phyloP scores from a whole-genome alignment of 2,888 invertebrate genomes.

The Achlya flavicornis region DNA sequence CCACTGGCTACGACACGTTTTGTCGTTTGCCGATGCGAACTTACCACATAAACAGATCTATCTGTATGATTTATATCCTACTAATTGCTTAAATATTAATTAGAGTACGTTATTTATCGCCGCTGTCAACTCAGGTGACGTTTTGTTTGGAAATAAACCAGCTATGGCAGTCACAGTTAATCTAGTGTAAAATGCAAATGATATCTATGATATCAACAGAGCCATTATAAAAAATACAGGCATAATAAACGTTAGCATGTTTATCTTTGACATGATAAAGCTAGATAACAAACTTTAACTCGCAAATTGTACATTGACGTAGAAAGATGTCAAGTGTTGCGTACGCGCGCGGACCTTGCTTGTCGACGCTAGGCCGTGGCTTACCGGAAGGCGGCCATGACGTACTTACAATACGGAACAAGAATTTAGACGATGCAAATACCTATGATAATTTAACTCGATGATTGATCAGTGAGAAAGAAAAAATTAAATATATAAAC shows the following conservation, averaged over 20 bases:
- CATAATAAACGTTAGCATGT: constrained; percentile 3
- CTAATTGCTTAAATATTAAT: constrained; percentile 6
- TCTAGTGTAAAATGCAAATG: neutral
- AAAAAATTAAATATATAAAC: constrained; percentile 18
- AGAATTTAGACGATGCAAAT: constrained; percentile 53
- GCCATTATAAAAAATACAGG: neutral
- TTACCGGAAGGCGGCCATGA: constrained; percentile 54
- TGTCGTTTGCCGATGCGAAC: constrained; percentile 28
- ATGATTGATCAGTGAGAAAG: constrained; percentile 42
- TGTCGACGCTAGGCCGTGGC: constrained; percentile 35
- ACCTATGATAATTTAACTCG: constrained; percentile 32
- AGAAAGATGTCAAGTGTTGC: constrained; percentile 21
- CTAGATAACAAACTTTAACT: constrained; percentile 9
- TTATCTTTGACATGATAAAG: constrained; percentile 5
- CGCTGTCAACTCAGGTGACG: neutral
- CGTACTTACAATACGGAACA: constrained; percentile 49
- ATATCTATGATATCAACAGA: constrained; percentile 1
- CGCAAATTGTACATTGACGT: constrained; percentile 17
- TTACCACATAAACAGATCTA: constrained; percentile 31
- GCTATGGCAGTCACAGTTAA: neutral
- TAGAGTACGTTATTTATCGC: constrained; percentile 8
- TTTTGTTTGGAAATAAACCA: constrained; percentile 4
- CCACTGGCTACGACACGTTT: constrained; percentile 33
- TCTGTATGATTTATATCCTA: constrained; percentile 13
- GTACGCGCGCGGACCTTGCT: constrained; percentile 40